Base-by-base conservation (phyloP, 2,113 vertebrate genomes). In the Lepisosteus osseus region DNA sequence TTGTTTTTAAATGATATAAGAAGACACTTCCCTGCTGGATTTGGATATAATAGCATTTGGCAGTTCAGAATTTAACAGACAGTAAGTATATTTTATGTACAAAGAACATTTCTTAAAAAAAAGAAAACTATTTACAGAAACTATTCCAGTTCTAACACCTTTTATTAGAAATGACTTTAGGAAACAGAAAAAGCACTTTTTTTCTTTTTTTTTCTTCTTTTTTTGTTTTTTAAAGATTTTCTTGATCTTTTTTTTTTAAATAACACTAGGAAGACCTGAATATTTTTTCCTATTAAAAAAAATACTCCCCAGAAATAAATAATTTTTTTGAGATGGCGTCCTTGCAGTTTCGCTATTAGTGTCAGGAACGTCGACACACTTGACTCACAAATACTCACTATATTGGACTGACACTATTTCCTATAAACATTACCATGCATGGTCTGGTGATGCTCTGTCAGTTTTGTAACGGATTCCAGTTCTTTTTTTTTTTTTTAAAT, bases 71-170 rank as follows among this genome's bases (percentile, higher is more conserved):
- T 84, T 86, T 71, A 80, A 86, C 84, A 85, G 64, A 87, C 84
- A 64, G 40, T 66, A 90, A 76, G 78, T 82, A 80, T 78, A 84
- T 67, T 79, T 77, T 69, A 73, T 78, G 87, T 82, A 83, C 87
- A 84, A 85, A 84, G 80, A 83, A 77, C 80, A 74, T 78, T 82
- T 80, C 79, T 78, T 82, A 76, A 76, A 80, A 83, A 70, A 61
- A 81, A 77, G 79, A 84, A 76, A 83, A 83, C 70, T 83, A 76
- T 74, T 84, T 78, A 94, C 94, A 90, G 91, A 89, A 86, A 91
- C 91, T 90, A 93, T 90, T 94, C 93, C 93, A 92, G 92, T 95
- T 94, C 91, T 94, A 96, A 95, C 94, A 94, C 91, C 90, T 92
- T 92, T 92, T 90, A 94, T 93, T 93, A 94, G 91, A 94, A 94